Base-by-base conservation (phyloP, 2,113 vertebrate genomes). In the Oncorhynchus nerka region DNA sequence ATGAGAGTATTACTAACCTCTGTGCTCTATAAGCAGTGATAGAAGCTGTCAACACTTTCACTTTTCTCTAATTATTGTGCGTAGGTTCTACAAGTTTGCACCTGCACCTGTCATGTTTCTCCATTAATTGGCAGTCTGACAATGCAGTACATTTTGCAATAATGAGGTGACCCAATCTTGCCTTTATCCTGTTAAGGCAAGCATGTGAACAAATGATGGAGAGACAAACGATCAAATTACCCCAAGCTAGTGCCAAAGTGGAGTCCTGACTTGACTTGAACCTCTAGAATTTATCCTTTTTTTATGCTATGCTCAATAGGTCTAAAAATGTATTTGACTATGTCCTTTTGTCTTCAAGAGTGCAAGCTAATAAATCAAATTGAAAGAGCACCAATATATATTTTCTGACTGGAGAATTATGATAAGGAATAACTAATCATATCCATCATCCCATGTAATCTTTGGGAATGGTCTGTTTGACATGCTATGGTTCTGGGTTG, bases 201-300 rank as follows among this genome's bases (percentile, higher is more conserved):
- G 76, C 62, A 22, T 62, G n/a, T 62, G 19, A 62, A 62, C 15
- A 51, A 51, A 51, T 51, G 49, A 51, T 51, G 49, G 26, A 24
- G 22, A 66, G 26, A 66, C 3, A 64, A 64, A 64, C 7, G 4
- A 26, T 67, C 26, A 62, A n/a, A 62, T 62, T 62, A 24, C 70
- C 16, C 24, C 39, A 5, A 19, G 76, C 62, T n/a, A 4, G n/a
- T 77, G 69, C 59, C 69, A 68, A 51, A 67, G 5, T 22, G 48
- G 19, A 61, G 76, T 59, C 64, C 64, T 7, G 30, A 78, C 76
- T 67, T 67, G 76, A 59, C 34, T 26, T 20, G 6, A 39, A 68
- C 45, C 55, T 61, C 11, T 13, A 24, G n/a, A 7, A 7, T 55
- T 4, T 4, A 12, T 19, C 1, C 8, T 55, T 55, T 22, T 22